A percentile compares a stretch with the other conserved stretches of the same genome.
Conservation (phyloP, 2,888 invertebrate species). For the Campaea margaritaria region DNA sequence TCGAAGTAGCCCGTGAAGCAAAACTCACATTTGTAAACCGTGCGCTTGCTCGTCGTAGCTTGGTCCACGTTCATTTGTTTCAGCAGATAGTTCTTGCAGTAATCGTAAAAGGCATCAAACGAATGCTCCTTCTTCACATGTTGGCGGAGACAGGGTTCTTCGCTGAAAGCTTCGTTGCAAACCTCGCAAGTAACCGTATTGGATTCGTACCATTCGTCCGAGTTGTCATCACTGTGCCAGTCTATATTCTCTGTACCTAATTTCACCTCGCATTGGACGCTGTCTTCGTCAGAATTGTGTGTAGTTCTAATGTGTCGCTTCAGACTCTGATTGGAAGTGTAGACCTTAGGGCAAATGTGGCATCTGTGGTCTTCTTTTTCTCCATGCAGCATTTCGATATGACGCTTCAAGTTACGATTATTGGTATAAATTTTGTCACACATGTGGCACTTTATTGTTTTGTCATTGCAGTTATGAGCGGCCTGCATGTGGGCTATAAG, state of each 20-base stretch:
- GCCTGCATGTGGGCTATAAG: slow-evolving; percentile 64
- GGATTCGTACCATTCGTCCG: slow-evolving; percentile 19
- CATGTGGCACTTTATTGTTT: slow-evolving; percentile 55
- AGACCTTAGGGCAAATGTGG: slow-evolving; percentile 68
- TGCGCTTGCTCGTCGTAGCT: slow-evolving; percentile 12
- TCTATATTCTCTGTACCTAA: slow-evolving; percentile 19
- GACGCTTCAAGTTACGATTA: slow-evolving; percentile 64
- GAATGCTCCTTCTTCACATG: slow-evolving; percentile 68
- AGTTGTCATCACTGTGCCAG: slow-evolving; percentile 14
- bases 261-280: slow-evolving; percentile 39
- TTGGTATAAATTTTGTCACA: slow-evolving; percentile 68
- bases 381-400: slow-evolving; percentile 66
- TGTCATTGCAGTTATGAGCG: slow-evolving; percentile 48
- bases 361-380: slow-evolving; percentile 63
- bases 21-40: slow-evolving; percentile 63
- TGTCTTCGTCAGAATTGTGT: slow-evolving; percentile 51
- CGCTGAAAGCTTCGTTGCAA: slow-evolving; percentile 56
- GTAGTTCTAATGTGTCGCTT: slow-evolving; percentile 56
- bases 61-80: slow-evolving; percentile 44
- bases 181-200: slow-evolving; percentile 50
- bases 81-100: slow-evolving; percentile 62
- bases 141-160: slow-evolving; percentile 58
- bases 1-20: slow-evolving; percentile 56
- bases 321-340: slow-evolving; percentile 69
- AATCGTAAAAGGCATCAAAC: slow-evolving; percentile 67